Evolutionary conservation across 1,140 invertebrate species (phyloP), one percentile per base, ranked within the genome.

Genomic region (Drosophila ironensis): DNA sequence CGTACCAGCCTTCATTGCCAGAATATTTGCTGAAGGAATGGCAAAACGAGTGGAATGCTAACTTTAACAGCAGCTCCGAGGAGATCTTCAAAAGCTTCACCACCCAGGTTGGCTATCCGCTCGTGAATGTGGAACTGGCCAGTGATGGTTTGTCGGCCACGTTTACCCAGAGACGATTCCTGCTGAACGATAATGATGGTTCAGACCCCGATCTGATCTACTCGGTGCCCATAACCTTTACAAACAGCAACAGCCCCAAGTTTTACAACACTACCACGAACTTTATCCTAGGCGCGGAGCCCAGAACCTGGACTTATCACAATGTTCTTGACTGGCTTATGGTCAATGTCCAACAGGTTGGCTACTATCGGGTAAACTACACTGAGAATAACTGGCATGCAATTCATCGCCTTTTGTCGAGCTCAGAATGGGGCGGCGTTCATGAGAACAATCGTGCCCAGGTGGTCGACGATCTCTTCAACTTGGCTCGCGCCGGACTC

Each of bases 311-410:
- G 1, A 0, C 3, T 37, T 37, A 3, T 8, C 1, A 0, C 14
- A 37, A 14, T n/a, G 33, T 14, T 8, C 33, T 14, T 37, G 11
- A 57, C 91, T 96, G 94, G 94, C 81, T 95, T 3, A 90, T 96
- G 53, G 91, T 94, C 3, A 96, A 96, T 69, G 68, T 94, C 16
- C 92, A 93, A 80, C 91, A 93, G 71, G 93, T 93, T 50, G 95
- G 95, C 19, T 94, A 94, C 61, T 97, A 96, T 89, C 92, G 96
- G 16, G 95, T 97, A 0, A 95, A 95, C 77, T 97, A 97, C 87
- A 94, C 96, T 56, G 87, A 91, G 1, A 73, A 77, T 5, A 93
- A 92, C 19, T 97, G 95, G 95, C 78, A 92, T 44, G 90, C 91
- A 20, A 91, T 95, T 19, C 91, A 92, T 12, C 20, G 90, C 0